phyloP scores from a whole-genome alignment of 2,113 vertebrate species.

The Pomatorhinus ruficollis region DNA sequence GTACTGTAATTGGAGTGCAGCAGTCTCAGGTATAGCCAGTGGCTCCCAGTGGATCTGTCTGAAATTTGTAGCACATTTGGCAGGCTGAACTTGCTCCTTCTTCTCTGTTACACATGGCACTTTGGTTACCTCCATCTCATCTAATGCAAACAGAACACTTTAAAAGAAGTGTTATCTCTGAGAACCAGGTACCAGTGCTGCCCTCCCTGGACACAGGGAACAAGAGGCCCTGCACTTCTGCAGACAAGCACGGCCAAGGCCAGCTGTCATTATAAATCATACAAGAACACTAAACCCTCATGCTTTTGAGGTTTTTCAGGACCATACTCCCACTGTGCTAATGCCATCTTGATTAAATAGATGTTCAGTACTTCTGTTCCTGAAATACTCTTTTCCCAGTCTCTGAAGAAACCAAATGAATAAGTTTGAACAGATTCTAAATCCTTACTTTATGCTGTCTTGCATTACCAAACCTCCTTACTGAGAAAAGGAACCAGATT shows the following conservation, averaged over 20 bases:
- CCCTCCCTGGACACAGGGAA: background rate
- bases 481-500: background rate
- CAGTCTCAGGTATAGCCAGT: background rate
- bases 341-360: background rate
- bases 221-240: fast-evolving
- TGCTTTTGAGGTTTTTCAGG: background rate
- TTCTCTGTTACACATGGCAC: fast-evolving
- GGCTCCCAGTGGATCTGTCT: background rate
- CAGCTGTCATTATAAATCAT: background rate
- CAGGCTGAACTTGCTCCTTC: background rate
- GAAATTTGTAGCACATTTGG: fast-evolving
- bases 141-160: background rate
- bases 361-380: background rate
- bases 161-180: background rate
- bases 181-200: background rate
- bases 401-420: background rate
- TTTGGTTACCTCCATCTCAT: fast-evolving
- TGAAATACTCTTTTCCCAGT: background rate
- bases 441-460: background rate
- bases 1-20: background rate
- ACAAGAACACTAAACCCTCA: fast-evolving
- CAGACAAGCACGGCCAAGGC: background rate
- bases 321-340: background rate
- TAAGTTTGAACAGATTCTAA: background rate
- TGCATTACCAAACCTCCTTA: background rate